Percentiles rank a stretch among this genome's conserved stretches.
Conservation (phyloP, 1,140 invertebrate genomes). For the Drosophila micromelanica region DNA sequence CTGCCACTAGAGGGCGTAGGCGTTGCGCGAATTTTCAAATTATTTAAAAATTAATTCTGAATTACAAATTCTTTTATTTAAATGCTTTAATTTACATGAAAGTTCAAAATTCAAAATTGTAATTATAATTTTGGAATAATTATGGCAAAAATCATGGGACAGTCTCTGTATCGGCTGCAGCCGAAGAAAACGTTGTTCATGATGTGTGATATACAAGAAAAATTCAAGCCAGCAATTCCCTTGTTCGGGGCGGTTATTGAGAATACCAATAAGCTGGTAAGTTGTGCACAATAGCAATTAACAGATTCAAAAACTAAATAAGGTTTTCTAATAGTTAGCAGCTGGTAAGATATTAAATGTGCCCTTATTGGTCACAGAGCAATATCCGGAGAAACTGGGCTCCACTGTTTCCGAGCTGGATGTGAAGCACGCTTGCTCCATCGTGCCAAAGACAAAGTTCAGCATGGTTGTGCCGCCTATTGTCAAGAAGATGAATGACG, state of each 20-base stretch:
- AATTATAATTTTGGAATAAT: neutral
- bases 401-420: constrained; percentile 91
- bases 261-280: constrained; percentile 91
- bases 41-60: neutral
- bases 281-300: constrained; percentile 2
- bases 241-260: constrained; percentile 89
- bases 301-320: constrained; percentile 6
- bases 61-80: too few relatives aligned
- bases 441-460: constrained; percentile 92
- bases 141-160: constrained; percentile 7
- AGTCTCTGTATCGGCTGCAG: constrained; percentile 44
- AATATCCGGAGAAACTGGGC: constrained; percentile 91
- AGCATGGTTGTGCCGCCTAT: constrained; percentile 92
- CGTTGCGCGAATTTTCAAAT: constrained; percentile 27
- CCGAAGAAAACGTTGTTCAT: constrained; percentile 88
- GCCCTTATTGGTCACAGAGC: constrained; percentile 93
- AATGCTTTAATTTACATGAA: too few relatives aligned
- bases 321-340: constrained; percentile 85
- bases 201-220: constrained; percentile 94
- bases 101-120: constrained; percentile 3
- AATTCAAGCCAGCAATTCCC: constrained; percentile 89
- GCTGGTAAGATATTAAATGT: constrained; percentile 91
- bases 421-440: constrained; percentile 87
- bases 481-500: constrained; percentile 85
- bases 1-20: constrained; percentile 10